A percentile compares a stretch with the other conserved stretches of the same genome.
These are phyloP conservation scores for Cavia porcellus DNA, from an alignment of 2,113 vertebrate genomes.

Conservation along the genomic window DNA sequence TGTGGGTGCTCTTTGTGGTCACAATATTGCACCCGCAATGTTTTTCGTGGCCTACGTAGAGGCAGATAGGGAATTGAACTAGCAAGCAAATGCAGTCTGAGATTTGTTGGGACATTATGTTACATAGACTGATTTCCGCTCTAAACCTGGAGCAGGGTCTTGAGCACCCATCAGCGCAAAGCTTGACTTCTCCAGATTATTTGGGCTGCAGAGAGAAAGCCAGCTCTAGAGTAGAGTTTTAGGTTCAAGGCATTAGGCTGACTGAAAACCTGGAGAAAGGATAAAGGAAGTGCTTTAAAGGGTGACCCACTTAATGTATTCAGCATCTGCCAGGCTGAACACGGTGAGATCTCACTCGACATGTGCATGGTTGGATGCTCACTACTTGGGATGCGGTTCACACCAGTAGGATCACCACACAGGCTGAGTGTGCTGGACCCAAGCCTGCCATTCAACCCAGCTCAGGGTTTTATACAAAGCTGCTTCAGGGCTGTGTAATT, in stretches of 20 bases:
- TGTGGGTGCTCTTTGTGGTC: neutral
- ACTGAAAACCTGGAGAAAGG: neutral
- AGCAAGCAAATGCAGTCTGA: neutral
- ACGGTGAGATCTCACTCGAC: neutral
- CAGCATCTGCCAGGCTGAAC: neutral
- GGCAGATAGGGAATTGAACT: neutral
- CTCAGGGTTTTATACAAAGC: neutral
- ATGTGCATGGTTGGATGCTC: neutral
- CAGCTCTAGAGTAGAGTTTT: neutral
- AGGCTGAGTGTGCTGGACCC: neutral
- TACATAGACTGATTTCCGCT: neutral
- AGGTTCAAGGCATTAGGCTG: slow-evolving; percentile 4
- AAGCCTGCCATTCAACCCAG: neutral
- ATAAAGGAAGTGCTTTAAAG: neutral
- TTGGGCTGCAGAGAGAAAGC: neutral
- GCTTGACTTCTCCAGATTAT: neutral
- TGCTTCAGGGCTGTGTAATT: neutral
- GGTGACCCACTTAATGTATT: neutral
- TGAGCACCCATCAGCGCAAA: neutral
- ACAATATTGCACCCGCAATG: neutral
- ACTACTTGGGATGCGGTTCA: neutral
- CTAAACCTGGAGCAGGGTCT: neutral
- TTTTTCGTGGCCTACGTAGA: neutral
- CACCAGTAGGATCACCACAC: neutral
- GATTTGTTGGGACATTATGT: neutral